Base-by-base conservation (phyloP, 1,140 invertebrate species). In the Saccostrea cuccullata region DNA sequence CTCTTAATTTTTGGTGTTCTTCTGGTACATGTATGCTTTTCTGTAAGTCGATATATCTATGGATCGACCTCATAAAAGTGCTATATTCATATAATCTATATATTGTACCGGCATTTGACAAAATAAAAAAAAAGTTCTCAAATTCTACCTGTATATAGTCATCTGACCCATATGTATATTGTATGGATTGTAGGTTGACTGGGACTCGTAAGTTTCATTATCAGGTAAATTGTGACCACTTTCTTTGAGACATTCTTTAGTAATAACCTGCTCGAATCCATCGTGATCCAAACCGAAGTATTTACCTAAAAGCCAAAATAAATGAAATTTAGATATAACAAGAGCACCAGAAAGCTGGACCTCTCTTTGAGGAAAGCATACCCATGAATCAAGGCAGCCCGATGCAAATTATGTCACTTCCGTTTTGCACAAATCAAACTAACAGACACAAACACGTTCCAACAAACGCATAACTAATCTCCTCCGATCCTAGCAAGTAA, bases 121-220 rank as follows among this genome's bases (percentile, higher is more conserved):
- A 26, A 15, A 2, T 23, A 30, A 77, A 47, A 13, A n/a, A 55
- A 47, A 8, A 56, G 13, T 11, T 55, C 15, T 26, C 26, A 23
- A 13, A 30, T 12, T 30, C 58, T 91, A 94, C 92, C 96, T 94
- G 92, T 96, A 96, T 0, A 96, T 93, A 15, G 96, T 96, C 94
- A 96, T 95, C 90, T 96, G 95, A 11, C 96, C 96, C 95, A 96
- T 96, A 56, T 95, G 94, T 0, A 96, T 88, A 85, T 95, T 94
- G 86, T 95, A 96, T 0, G 95, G 94, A 89, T 95, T 94, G 86
- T 94, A 95, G 2, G 91, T 91, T 20, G 92, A 90, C 70, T 94
- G 92, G 36, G 91, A 92, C 77, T 94, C 87, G 82, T 93, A 93
- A 3, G 90, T 92, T 15, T 89, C 88, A 12, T 91, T 87, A 13